Percentiles rank a stretch among this genome's conserved stretches.
These are phyloP conservation scores for Calypte anna DNA, from an alignment of 2,113 vertebrate genomes.

Conservation along the genomic window DNA sequence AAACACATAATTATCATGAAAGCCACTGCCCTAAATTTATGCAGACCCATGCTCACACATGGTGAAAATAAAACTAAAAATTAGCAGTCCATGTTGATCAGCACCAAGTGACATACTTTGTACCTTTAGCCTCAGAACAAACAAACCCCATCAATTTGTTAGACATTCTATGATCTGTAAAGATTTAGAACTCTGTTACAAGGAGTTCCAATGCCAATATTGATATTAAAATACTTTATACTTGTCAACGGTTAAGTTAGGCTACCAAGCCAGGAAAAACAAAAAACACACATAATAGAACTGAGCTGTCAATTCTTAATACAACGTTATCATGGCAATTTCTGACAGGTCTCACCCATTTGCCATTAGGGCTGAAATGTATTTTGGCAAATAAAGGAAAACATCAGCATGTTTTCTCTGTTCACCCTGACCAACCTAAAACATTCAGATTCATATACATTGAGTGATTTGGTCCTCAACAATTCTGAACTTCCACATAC, in stretches of 20 bases:
- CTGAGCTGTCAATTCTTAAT: neutral
- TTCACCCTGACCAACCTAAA: neutral
- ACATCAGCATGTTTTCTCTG: neutral
- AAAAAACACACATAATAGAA: neutral
- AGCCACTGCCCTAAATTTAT: neutral
- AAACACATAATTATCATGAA: neutral
- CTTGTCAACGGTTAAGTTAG: neutral
- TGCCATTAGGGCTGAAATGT: neutral
- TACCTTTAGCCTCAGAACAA: neutral
- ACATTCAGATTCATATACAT: neutral
- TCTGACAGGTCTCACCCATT: neutral
- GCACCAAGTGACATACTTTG: neutral
- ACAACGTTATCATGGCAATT: neutral
- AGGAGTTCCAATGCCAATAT: neutral
- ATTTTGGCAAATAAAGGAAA: neutral
- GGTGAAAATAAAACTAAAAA: neutral
- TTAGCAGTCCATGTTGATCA: neutral
- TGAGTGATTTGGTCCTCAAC: neutral
- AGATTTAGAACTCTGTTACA: neutral
- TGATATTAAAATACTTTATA: neutral
- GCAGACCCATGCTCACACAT: neutral
- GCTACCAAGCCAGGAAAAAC: neutral
- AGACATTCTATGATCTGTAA: neutral
- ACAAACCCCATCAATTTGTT: rapidly evolving
- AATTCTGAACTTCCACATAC: neutral